phyloP scores from a whole-genome alignment of 2,888 invertebrate species.

The Acrocyrtus sp. region DNA sequence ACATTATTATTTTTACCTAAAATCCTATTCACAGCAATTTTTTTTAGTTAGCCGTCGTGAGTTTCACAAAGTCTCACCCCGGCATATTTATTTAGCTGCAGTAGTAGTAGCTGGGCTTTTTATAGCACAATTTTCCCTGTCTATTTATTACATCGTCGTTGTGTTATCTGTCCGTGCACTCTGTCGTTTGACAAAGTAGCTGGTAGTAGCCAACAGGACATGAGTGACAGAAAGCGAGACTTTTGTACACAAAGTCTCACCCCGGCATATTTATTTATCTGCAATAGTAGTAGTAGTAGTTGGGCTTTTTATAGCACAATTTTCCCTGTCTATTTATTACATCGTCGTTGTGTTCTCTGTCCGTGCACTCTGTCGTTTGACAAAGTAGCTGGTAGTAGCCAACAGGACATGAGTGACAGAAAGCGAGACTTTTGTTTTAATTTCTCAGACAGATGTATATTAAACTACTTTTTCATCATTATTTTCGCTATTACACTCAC shows the following conservation, averaged over 20 bases:
- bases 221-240: slow-evolving; percentile 47
- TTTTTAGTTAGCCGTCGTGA: no score
- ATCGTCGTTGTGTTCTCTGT: not conserved
- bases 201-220: slow-evolving; percentile 39
- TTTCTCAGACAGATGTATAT: slow-evolving; percentile 19
- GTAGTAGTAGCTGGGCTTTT: no score
- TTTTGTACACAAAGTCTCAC: no score
- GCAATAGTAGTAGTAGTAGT: no score
- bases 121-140: not conserved
- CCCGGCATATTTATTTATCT: no score
- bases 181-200: slow-evolving; percentile 38
- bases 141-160: not conserved
- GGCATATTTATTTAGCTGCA: no score
- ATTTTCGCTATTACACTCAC: slow-evolving; percentile 25
- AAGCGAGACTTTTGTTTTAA: slow-evolving; percentile 48
- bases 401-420: slow-evolving; percentile 46
- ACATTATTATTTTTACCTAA: no score
- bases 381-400: slow-evolving; percentile 35
- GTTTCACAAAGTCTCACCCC: no score
- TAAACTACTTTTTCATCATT: not conserved
- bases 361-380: slow-evolving; percentile 21
- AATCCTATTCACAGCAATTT: no score
- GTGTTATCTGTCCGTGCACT: not conserved
- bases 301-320: slow-evolving; percentile 1
- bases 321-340: not conserved